Evolutionary conservation across 2,797 vertebrate genomes (phyloP).

Genomic region (Rhincodon typus): DNA sequence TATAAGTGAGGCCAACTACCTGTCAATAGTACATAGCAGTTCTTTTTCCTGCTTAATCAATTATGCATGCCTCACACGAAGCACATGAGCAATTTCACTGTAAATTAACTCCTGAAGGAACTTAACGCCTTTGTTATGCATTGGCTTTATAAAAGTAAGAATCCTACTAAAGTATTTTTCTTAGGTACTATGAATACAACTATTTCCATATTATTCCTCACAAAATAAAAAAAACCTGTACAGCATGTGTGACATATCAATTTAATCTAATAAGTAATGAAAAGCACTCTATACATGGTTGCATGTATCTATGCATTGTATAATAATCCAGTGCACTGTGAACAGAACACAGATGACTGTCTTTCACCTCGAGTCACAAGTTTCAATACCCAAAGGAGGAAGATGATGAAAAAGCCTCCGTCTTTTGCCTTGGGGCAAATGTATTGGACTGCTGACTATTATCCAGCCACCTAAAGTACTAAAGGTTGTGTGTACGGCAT

Average conservation of each 20-base stretch:
- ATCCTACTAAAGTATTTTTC: slow-evolving; percentile 20
- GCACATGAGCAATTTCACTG: slow-evolving; percentile 35
- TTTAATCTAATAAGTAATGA: slow-evolving; percentile 26
- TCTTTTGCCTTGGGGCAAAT: slow-evolving; percentile 30
- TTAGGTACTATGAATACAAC: not conserved
- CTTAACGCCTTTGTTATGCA: slow-evolving; percentile 31
- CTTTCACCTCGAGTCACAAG: slow-evolving; percentile 36
- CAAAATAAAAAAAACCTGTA: slow-evolving; percentile 33
- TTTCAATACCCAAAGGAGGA: slow-evolving; percentile 36
- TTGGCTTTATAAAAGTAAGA: slow-evolving; percentile 26
- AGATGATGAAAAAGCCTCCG: slow-evolving; percentile 33
- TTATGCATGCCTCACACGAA: slow-evolving; percentile 42
- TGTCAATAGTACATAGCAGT: slow-evolving; percentile 39
- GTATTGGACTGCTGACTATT: slow-evolving; percentile 37
- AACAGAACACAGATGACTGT: slow-evolving; percentile 31
- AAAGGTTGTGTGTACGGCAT: slow-evolving; percentile 31
- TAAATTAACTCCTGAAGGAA: slow-evolving; percentile 43
- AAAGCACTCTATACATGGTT: slow-evolving; percentile 13
- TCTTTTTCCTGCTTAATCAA: slow-evolving; percentile 46
- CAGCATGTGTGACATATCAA: slow-evolving; percentile 7
- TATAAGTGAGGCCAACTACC: slow-evolving; percentile 44
- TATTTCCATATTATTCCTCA: slow-evolving; percentile 23
- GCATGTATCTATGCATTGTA: slow-evolving; percentile 24
- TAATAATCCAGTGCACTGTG: slow-evolving; percentile 23
- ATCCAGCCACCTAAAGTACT: slow-evolving; percentile 35